Conservation (phyloP, 2,113 vertebrate species). For the Gallinago paraguaiae region DNA sequence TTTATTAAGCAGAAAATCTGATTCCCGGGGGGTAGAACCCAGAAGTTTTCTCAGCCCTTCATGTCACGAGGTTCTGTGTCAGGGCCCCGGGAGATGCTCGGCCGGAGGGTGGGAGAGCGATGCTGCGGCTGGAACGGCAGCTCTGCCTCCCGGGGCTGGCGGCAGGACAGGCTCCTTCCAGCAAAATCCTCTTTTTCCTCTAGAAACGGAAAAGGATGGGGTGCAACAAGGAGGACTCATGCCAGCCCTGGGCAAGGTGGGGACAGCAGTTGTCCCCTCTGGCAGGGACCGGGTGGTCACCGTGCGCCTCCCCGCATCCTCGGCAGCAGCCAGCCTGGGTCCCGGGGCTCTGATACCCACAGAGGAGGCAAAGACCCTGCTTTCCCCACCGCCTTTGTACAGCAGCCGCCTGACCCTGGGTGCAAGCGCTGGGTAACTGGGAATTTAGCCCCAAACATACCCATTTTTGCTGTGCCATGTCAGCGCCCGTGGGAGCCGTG, state of each 20-base stretch:
- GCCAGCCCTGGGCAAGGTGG: background rate
- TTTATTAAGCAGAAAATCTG: constrained; percentile 51
- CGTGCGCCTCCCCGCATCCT: background rate
- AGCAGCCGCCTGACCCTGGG: background rate
- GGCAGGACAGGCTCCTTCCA: background rate
- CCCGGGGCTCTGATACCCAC: background rate
- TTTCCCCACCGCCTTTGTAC: background rate
- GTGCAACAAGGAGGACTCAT: background rate
- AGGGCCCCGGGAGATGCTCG: background rate
- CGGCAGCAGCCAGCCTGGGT: background rate
- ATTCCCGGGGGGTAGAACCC: background rate
- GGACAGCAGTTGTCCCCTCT: background rate
- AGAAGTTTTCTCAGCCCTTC: constrained; percentile 18
- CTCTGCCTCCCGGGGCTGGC: background rate
- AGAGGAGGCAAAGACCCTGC: background rate
- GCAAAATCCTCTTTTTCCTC: background rate
- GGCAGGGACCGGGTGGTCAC: background rate
- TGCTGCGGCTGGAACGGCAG: background rate
- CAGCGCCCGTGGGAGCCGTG: fast-evolving
- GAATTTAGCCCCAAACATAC: constrained; percentile 1
- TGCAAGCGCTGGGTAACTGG: background rate
- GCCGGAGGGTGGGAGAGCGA: background rate
- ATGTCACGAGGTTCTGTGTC: background rate
- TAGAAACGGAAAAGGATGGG: background rate
- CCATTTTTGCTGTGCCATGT: background rate